Evolutionary conservation across 2,113 vertebrate genomes (phyloP), one percentile per base, ranked within the genome.

Genomic region (Malurus melanocephalus): DNA sequence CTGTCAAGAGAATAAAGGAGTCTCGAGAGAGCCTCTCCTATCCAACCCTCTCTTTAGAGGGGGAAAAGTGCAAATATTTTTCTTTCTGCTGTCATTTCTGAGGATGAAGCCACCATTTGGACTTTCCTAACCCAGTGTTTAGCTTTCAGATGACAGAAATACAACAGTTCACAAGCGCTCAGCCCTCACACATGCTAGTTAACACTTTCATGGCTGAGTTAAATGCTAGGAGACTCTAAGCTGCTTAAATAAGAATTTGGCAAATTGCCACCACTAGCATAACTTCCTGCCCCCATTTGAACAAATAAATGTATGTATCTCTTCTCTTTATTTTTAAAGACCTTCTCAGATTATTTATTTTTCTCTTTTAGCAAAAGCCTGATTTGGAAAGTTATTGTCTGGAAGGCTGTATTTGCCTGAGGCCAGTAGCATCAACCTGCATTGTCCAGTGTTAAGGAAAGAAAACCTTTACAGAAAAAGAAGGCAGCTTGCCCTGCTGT

Each of bases 41-140:
- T 87, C 61, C 69, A 76, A 1, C 46, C 67, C 27, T 68, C 71
- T 75, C 40, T 35, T 87, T 81, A 68, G 51, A 83, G 48, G 33
- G 51, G 46, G 15, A 85, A 90, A 90, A 90, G 87, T 81, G 67
- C 91, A 95, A 90, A 81, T 79, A 87, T 94, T 95, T 85, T 90
- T 86, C 86, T 81, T 90, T 81, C 66, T 94, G 51, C 67, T 93
- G 81, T 85, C 74, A 72, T 81, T 93, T 73, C 38, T 65, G 62
- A 92, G 46, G 55, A 79, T 80, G 80, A 88, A 92, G 59, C 80
- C 55, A 85, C 89, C 74, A 88, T 88, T 95, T 93, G 62, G 78
- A 82, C 51, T 92, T 93, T 66, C 30, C 48, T 89, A 92, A 76
- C 56, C 40, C 57, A 59, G 18, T 89, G 91, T 92, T 95, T 93